Percentiles rank a stretch among this genome's conserved stretches.
Conservation (phyloP, 2,113 vertebrate genomes). For the Emydocephalus ijimae region DNA sequence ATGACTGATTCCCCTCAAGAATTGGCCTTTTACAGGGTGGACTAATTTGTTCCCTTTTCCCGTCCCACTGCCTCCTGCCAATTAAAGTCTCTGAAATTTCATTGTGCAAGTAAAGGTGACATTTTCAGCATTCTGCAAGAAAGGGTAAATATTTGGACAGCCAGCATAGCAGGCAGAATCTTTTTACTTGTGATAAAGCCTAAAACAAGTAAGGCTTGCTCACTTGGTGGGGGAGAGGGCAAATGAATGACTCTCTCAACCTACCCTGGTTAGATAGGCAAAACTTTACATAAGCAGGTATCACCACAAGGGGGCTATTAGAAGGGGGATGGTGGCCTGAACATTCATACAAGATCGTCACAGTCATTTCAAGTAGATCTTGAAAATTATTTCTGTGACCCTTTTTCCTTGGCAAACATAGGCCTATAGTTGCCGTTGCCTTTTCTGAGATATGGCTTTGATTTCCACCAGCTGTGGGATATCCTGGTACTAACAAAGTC, state of each 20-base stretch:
- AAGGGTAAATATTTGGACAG: conserved; percentile 70
- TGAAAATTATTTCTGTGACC: not conserved
- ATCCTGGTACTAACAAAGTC: not conserved
- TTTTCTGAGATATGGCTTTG: not conserved
- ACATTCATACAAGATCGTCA: not conserved
- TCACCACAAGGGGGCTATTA: not conserved
- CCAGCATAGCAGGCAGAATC: conserved; percentile 42
- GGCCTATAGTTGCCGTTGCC: not conserved
- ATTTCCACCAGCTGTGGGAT: not conserved
- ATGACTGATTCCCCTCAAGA: conserved; percentile 12
- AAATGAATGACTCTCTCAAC: not conserved
- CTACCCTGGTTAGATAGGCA: not conserved
- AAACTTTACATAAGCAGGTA: not conserved
- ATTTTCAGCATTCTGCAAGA: conserved; percentile 51
- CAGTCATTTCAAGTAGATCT: not conserved
- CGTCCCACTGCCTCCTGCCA: not conserved
- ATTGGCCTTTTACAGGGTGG: not conserved
- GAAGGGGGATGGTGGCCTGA: not conserved
- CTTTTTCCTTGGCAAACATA: not conserved
- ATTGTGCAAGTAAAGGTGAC: conserved; percentile 44
- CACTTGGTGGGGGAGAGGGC: conserved; percentile 25
- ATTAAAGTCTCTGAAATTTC: not conserved
- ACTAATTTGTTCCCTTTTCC: not conserved
- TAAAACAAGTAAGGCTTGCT: conserved; percentile 51
- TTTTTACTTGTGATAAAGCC: conserved; percentile 50